phyloP scores from a whole-genome alignment of 2,888 invertebrate genomes.

The Chirona hameri region DNA sequence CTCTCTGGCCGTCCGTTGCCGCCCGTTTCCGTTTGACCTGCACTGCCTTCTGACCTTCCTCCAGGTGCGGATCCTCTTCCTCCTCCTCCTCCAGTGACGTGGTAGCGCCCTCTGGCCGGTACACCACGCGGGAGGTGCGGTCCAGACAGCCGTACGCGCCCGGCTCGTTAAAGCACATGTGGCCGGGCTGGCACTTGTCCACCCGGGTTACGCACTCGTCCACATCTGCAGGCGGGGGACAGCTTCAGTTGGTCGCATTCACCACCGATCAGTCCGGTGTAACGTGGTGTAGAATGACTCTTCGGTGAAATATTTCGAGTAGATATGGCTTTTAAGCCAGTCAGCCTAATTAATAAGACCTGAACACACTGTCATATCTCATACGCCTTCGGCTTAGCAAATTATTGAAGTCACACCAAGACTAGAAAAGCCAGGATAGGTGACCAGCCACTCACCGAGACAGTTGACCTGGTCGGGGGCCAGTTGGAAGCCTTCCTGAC shows the following conservation, averaged over 20 bases:
- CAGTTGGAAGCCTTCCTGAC: conserved; percentile 65
- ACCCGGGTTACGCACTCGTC: conserved; percentile 68
- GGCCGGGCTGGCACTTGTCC: conserved; percentile 53
- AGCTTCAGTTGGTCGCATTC: too few relatives aligned
- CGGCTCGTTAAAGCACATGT: conserved; percentile 50
- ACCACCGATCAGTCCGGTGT: too few relatives aligned
- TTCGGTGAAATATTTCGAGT: too few relatives aligned
- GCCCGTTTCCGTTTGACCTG: too few relatives aligned
- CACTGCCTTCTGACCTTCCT: neutral
- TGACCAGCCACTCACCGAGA: conserved; percentile 48
- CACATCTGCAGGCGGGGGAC: conserved; percentile 58
- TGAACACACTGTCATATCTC: too few relatives aligned
- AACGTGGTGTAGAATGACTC: too few relatives aligned
- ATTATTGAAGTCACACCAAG: too few relatives aligned
- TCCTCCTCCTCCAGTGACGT: neutral
- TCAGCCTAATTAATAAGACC: too few relatives aligned
- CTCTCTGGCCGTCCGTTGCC: too few relatives aligned
- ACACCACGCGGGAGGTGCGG: neutral
- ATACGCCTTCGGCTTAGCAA: too few relatives aligned
- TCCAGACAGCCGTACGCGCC: conserved; percentile 51
- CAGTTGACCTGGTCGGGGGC: conserved; percentile 64
- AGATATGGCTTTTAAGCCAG: too few relatives aligned
- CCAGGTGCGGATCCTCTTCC: neutral
- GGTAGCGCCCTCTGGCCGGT: conserved; percentile 35
- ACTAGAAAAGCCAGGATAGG: too few relatives aligned